phyloP scores from a whole-genome alignment of 1,140 invertebrate species.

The Asbolus verrucosus region DNA sequence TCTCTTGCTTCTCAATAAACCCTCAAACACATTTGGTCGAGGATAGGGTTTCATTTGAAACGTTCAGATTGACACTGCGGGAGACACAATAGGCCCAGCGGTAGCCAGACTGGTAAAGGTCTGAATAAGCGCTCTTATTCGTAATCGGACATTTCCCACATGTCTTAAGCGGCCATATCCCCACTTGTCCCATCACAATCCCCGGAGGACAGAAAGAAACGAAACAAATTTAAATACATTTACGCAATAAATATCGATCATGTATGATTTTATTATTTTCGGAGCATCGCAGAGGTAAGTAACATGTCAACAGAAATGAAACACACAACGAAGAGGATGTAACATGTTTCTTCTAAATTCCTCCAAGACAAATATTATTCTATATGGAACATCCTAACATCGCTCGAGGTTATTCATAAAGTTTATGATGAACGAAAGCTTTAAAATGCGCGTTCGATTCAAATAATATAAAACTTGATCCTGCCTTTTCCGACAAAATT shows the following conservation, averaged over 20 bases:
- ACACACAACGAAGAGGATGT: neutral
- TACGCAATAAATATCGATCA: no score
- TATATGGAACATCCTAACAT: neutral
- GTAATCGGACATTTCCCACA: conserved; percentile 37
- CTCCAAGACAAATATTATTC: conserved; percentile 22
- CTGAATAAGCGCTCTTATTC: conserved; percentile 16
- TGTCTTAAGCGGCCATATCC: conserved; percentile 22
- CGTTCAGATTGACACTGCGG: neutral
- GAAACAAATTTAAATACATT: no score
- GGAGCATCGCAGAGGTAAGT: no score
- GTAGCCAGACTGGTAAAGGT: conserved; percentile 6
- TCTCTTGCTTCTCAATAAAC: neutral
- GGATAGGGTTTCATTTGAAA: conserved; percentile 2
- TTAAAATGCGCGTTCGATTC: conserved; percentile 24
- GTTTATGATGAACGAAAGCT: conserved; percentile 31
- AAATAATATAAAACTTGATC: conserved; percentile 27
- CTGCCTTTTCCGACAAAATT: neutral
- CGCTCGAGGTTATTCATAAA: conserved; percentile 22
- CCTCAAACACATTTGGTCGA: neutral
- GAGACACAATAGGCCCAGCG: neutral
- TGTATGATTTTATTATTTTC: no score
- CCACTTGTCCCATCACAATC: neutral
- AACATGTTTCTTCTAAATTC: conserved; percentile 7
- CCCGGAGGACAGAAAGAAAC: neutral
- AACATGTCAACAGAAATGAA: no score